phyloP scores from a whole-genome alignment of 2,888 invertebrate species.

The Rhimphoctona megacephalus region DNA sequence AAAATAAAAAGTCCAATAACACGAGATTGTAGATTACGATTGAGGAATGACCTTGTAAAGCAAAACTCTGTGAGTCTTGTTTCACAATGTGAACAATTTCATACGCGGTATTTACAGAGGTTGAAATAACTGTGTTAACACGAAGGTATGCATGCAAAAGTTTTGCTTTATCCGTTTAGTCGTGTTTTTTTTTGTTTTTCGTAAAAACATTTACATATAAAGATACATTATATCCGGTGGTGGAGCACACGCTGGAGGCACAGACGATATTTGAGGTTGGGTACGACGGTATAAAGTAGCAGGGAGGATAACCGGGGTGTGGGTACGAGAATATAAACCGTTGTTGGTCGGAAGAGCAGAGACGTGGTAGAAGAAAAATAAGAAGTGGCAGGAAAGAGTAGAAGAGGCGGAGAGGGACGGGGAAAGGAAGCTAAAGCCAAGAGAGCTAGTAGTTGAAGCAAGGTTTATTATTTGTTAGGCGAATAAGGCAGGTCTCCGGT shows the following conservation, averaged over 20 bases:
- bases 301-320: slow-evolving; percentile 43
- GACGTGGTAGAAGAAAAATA: slow-evolving; percentile 28
- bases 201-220: not conserved
- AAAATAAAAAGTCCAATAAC: slow-evolving; percentile 1
- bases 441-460: slow-evolving; percentile 55
- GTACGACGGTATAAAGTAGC: slow-evolving; percentile 56
- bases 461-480: slow-evolving; percentile 69
- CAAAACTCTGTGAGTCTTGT: slow-evolving; percentile 25
- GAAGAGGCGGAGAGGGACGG: not conserved
- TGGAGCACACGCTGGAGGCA: slow-evolving; percentile 5
- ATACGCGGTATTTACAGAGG: slow-evolving; percentile 31
- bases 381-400: slow-evolving; percentile 30
- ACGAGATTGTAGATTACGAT: not conserved
- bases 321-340: slow-evolving; percentile 53
- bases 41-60: slow-evolving; percentile 1
- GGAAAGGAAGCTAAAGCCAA: slow-evolving; percentile 45
- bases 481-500: slow-evolving; percentile 63
- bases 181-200: not conserved
- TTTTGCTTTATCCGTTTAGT: slow-evolving; percentile 51
- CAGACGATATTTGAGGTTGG: slow-evolving; percentile 55
- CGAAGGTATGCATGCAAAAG: slow-evolving; percentile 43
- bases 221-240: not conserved
- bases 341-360: slow-evolving; percentile 40
- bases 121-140: slow-evolving; percentile 54
- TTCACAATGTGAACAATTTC: slow-evolving; percentile 14